Evolutionary conservation across 2,113 vertebrate genomes (phyloP), one percentile per base, ranked within the genome.

Genomic region (Herpetotheres cachinnans): DNA sequence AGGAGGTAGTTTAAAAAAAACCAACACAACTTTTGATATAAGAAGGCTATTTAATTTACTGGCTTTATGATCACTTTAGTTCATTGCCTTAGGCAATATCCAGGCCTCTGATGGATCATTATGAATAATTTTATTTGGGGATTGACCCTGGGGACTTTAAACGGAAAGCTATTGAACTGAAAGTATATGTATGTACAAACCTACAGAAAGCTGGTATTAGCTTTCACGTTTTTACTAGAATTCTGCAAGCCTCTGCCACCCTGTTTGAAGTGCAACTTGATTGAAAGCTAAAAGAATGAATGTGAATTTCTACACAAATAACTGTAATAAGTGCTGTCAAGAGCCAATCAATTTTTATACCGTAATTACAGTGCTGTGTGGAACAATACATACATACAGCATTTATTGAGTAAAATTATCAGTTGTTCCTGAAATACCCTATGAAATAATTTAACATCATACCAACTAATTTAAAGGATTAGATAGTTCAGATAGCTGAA

Each of bases 341-440:
- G 1, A 95, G 55, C 40, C 65, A 94, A 79, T 91, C 93, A 91
- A 69, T 91, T 95, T 88, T 91, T 93, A 76, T 69, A 82, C 38
- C 61, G 42, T 86, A 95, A 97, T 91, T 96, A 81, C 19, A 70
- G 66, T 40, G 61, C 59, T 61, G n/a, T 27, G 15, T 70, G 47
- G 66, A 81, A 92, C 79, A 87, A 59, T 87, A 58, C 55, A 73
- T 70, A 81, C 47, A 93, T 78, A 95, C 19, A 77, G 27, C 59
- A 93, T 70, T 77, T 94, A 95, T 16, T 87, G 46, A 94, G 86
- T 90, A 94, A 95, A 97, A 93, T 76, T 26, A 78, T 90, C 52
- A 42, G 12, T 54, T 91, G 17, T n/a, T 90, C 80, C 49, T 91
- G 26, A 84, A 93, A 65, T 84, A 78, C 36, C 42, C 47, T 46